These are phyloP conservation scores for Trialeurodes vaporariorum DNA, from an alignment of 1,140 invertebrate species.

Conservation along the genomic window DNA sequence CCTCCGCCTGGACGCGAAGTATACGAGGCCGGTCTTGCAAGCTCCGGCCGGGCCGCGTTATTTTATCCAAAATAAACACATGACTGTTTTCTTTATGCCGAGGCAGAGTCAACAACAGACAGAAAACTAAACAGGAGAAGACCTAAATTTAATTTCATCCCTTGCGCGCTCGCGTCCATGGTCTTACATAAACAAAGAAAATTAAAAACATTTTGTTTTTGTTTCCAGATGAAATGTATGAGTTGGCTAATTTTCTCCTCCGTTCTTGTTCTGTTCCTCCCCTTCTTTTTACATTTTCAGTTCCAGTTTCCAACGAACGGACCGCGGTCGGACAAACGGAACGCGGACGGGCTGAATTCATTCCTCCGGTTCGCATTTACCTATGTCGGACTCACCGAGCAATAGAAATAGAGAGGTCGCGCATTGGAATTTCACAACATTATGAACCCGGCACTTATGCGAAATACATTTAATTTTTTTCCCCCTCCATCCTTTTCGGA, in stretches of 20 bases:
- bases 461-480: too few species aligned
- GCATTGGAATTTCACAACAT: too few species aligned
- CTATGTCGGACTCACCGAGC: too few species aligned
- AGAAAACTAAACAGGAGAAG: not conserved
- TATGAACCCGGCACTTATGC: too few species aligned
- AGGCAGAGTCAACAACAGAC: not conserved
- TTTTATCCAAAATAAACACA: conserved; percentile 1
- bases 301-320: not conserved
- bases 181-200: conserved; percentile 1
- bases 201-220: conserved; percentile 1
- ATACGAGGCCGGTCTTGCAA: not conserved
- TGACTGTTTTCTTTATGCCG: not conserved
- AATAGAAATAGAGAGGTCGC: too few species aligned
- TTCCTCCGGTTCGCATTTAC: too few species aligned
- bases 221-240: not conserved
- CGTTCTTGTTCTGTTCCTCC: too few species aligned
- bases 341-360: too few species aligned
- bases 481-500: too few species aligned
- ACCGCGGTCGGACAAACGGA: too few species aligned
- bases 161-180: not conserved
- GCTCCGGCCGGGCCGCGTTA: too few species aligned
- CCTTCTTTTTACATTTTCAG: not conserved
- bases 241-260: not conserved
- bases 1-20: not conserved
- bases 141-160: conserved; percentile 1